A percentile compares a stretch with the other conserved stretches of the same genome.
Evolutionary conservation across 2,888 invertebrate species (phyloP).

Genomic region (Epistrophe eligans): DNA sequence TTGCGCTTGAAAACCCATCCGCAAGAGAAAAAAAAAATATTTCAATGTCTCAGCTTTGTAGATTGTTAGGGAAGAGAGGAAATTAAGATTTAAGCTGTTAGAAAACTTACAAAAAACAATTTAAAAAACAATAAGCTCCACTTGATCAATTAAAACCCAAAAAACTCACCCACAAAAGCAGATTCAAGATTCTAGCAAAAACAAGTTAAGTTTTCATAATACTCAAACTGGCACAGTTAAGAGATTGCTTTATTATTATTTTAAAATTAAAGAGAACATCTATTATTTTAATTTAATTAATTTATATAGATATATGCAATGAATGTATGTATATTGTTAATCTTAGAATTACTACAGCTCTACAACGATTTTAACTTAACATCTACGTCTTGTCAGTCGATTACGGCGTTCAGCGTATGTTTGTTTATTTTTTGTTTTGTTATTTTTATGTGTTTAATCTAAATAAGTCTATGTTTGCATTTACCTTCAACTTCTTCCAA

Average conservation of each 20-base stretch:
- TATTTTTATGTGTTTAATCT: conserved; percentile 46
- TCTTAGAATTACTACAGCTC: conserved; percentile 57
- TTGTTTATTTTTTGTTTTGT: conserved; percentile 5
- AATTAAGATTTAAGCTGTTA: not conserved
- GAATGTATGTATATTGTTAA: conserved; percentile 32
- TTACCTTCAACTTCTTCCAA: conserved; percentile 91
- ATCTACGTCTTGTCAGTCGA: conserved; percentile 68
- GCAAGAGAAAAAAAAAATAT: not conserved
- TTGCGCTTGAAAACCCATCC: not conserved
- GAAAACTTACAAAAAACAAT: not conserved
- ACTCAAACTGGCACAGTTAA: conserved; percentile 65
- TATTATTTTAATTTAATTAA: conserved; percentile 38
- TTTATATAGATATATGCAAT: conserved; percentile 26
- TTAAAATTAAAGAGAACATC: conserved; percentile 54
- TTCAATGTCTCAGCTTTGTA: not conserved
- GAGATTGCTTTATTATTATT: conserved; percentile 59
- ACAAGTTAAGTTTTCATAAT: conserved; percentile 50
- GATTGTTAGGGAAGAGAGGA: not conserved
- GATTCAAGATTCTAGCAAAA: conserved; percentile 49
- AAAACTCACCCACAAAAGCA: conserved; percentile 31
- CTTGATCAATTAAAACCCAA: not conserved
- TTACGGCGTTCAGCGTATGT: conserved; percentile 56
- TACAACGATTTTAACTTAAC: conserved; percentile 58
- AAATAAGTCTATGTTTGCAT: conserved; percentile 79
- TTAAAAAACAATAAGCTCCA: not conserved